Base-by-base conservation (phyloP, 2,888 invertebrate genomes). In the Nycteola revayana region DNA sequence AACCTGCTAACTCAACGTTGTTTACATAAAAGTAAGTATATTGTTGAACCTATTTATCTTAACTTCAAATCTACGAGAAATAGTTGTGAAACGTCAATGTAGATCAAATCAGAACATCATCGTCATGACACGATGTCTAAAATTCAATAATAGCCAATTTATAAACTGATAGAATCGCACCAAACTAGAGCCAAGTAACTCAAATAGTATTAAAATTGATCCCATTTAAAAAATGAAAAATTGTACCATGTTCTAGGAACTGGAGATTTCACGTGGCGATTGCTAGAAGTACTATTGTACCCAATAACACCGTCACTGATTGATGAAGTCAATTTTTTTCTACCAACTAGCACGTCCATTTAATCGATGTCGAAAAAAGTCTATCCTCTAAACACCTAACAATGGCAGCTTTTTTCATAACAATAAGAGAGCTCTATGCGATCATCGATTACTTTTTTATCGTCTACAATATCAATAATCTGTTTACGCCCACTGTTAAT, bases 401-500 rank as follows among this genome's bases (percentile, higher is more conserved):
- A 88, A 88, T 87, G 61, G 85, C 52, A 59, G 60, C 57, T 79
- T 84, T 82, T 56, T 77, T 79, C 69, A 60, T 60, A 62, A 73
- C 76, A 76, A 77, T 73, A 60, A 66, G 69, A 59, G 58, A 65
- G 71, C 66, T 75, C 70, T 67, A 68, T 73, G 67, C 83, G 85
- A 80, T 87, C 87, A 87, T 88, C 86, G 88, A 87, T 88, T 88
- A 86, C 75, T 85, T 87, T 86, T 87, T 86, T 86, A 84, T 85
- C 81, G 61, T 65, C 60, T 67, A 80, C 83, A 86, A 87, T 86
- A 87, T 86, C 86, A 80, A 86, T 85, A 85, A 84, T 86, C 85
- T 73, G 84, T 84, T 79, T 80, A 88, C 88, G 87, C 88, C 88
- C 88, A 85, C 86, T 69, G 86, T 87, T 88, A 85, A 87, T 85